Evolutionary conservation across 2,888 invertebrate genomes (phyloP), one percentile per base, ranked within the genome.

Genomic region (Tiliacea citrago): DNA sequence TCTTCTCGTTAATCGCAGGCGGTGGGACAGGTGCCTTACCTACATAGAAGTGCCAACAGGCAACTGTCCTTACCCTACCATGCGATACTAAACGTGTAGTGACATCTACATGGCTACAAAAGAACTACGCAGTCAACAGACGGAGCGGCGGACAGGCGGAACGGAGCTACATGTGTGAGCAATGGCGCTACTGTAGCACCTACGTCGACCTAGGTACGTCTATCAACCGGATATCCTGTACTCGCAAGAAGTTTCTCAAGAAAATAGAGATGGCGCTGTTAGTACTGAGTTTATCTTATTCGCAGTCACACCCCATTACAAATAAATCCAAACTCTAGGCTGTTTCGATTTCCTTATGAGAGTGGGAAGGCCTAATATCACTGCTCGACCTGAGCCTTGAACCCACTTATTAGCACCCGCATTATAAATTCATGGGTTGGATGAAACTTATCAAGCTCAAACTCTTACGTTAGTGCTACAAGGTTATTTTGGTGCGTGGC

Each of bases 61-160:
- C 16, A 18, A 39, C 2, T 65, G 13, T 18, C 55, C 24, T 0
- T 16, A 7, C 5, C 18, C 5, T 18, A 21, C 18, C 18, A 18
- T 18, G 5, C 42, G 7, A 66, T 29, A 29, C 0, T 12, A 35
- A n/a, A 68, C 55, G 35, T 9, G 10, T 9, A 69, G 35, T 2
- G 71, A 57, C 47, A 69, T 69, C 71, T 69, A 35, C 7, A 69
- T 21, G 16, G 18, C 35, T 47, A n/a, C 13, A 10, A 21, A 10
- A 16, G 35, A 69, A 35, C 45, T 55, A n/a, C 45, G 35, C 29
- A 6, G 10, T 42, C 18, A 68, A n/a, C n/a, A n/a, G n/a, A n/a
- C n/a, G n/a, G n/a, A n/a, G n/a, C n/a, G n/a, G n/a, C n/a, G n/a
- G n/a, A n/a, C n/a, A n/a, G n/a, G n/a, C n/a, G n/a, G n/a, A n/a